Base-by-base conservation (phyloP, 1,140 invertebrate species). In the Bombus balteatus region DNA sequence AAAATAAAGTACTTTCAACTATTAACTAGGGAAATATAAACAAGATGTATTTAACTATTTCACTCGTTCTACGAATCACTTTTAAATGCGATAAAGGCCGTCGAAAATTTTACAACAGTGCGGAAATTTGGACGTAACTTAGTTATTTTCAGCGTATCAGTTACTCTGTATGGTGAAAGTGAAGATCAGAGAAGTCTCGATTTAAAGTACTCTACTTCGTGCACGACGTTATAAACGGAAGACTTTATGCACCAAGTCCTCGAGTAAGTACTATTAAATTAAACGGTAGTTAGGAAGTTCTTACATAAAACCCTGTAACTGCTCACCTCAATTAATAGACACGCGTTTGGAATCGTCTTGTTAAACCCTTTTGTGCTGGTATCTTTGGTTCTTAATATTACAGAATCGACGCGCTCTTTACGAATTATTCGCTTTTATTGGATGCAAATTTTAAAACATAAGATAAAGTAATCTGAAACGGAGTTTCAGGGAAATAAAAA, bases 251-350 rank as follows among this genome's bases (percentile, higher is more conserved):
- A 72, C 83, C 34, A 85, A 91, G 89, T 91, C 81, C 43, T 65
- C 22, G 59, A n/a, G 59, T 62, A 91, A 91, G 90, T 90, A 81
- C 84, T 90, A 88, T 91, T 91, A 90, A 90, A 91, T 91, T 91
- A 90, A 91, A 90, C 84, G 90, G 89, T 84, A 90, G 83, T 90
- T 91, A 78, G 87, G 39, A 90, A 90, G 77, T 90, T 90, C 89
- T 82, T 90, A 68, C 89, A 90, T 90, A 90, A 90, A 90, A 90
- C 76, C 80, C 77, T 90, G 81, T 87, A 90, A 90, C 89, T 90
- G 89, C 80, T 78, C 80, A 65, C 75, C 86, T 70, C 89, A 83
- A 90, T 90, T 90, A 90, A 90, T 90, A 88, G 89, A 90, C 89
- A 88, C 83, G 80, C 87, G 82, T 90, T 90, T 86, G 70, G 68